A percentile compares a stretch with the other conserved stretches of the same genome.
Evolutionary conservation across 2,113 vertebrate genomes (phyloP).

Genomic region (Heteronetta atricapilla): DNA sequence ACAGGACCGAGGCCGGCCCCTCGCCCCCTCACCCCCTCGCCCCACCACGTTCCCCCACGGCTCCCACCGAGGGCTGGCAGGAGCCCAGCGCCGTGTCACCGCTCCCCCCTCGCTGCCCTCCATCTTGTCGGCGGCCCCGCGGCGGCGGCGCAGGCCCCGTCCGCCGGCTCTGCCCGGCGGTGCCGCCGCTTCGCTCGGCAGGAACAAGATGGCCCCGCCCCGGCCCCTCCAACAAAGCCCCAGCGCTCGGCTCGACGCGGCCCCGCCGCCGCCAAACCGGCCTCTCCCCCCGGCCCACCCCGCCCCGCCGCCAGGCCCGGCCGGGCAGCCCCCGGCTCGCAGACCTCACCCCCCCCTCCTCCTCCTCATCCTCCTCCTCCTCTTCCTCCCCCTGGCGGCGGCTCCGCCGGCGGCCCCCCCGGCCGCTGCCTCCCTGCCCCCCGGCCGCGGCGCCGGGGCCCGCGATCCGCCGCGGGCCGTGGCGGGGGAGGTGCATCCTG

Average conservation of each 20-base stretch:
- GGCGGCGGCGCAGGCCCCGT: neutral
- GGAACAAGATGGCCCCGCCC: conserved; percentile 54
- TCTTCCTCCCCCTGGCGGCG: too few relatives aligned
- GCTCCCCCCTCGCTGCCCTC: neutral
- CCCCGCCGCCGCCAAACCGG: neutral
- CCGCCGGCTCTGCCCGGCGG: neutral
- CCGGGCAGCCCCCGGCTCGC: neutral
- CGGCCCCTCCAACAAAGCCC: conserved; percentile 54
- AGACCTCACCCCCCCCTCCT: too few relatives aligned
- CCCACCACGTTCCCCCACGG: too few relatives aligned
- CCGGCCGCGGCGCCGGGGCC: neutral
- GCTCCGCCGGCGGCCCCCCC: too few relatives aligned
- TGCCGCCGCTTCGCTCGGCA: conserved; percentile 10
- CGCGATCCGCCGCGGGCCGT: neutral
- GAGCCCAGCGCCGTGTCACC: too few relatives aligned
- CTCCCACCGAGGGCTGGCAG: too few relatives aligned
- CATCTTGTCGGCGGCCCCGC: neutral
- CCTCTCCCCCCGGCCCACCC: neutral
- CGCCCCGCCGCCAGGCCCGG: neutral
- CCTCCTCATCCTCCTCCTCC: too few relatives aligned
- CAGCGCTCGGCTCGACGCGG: neutral
- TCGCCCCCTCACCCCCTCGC: neutral
- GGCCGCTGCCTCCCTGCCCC: neutral
- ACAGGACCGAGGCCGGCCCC: neutral
- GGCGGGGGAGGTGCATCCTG: conserved; percentile 43